phyloP scores from a whole-genome alignment of 2,888 invertebrate species.

The Tuberolachnus salignus region DNA sequence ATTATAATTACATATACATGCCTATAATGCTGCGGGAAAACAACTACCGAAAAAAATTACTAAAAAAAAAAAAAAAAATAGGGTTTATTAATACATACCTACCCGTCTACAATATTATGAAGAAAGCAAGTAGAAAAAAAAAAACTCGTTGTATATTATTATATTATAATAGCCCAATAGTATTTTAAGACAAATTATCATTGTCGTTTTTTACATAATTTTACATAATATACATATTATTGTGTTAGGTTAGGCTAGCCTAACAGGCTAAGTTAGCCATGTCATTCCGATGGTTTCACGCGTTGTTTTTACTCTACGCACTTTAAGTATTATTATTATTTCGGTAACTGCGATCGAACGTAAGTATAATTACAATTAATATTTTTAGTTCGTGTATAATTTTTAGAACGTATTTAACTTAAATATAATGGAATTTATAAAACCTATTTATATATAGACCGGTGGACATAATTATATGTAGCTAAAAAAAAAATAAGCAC shows the following conservation, averaged over 20 bases:
- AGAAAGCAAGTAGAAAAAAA: neutral
- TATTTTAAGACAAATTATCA: constrained; percentile 31
- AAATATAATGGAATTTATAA: neutral
- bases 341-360: neutral
- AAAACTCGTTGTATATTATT: constrained; percentile 6
- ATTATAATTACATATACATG: constrained; percentile 15
- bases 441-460: too few species aligned
- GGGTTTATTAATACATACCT: constrained; percentile 8
- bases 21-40: neutral
- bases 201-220: neutral
- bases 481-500: too few species aligned
- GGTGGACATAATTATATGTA: too few species aligned
- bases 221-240: neutral
- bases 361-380: too few species aligned
- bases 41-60: constrained; percentile 16
- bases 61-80: constrained; percentile 12
- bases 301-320: too few species aligned
- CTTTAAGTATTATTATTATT: neutral
- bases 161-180: neutral
- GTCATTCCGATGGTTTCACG: neutral
- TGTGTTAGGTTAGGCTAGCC: neutral
- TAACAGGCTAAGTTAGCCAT: too few species aligned
- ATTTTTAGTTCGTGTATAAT: constrained; percentile 6
- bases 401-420: neutral
- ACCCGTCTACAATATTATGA: neutral